These are phyloP conservation scores for Cataglyphis rosenhaueri DNA, from an alignment of 2,888 invertebrate species.

Conservation along the genomic window DNA sequence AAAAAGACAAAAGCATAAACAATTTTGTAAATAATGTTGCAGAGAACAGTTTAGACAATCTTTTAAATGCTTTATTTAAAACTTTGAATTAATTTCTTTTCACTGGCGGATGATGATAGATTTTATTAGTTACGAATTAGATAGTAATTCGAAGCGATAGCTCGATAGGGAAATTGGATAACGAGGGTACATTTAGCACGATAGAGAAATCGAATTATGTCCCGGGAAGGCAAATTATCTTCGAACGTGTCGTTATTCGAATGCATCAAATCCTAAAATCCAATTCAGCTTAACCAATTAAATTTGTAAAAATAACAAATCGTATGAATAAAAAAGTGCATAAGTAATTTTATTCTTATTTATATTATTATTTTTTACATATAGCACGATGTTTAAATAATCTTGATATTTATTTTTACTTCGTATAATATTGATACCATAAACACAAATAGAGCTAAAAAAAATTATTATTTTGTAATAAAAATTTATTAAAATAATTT, in stretches of 20 bases:
- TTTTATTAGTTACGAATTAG: conserved; percentile 33
- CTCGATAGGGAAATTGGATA: conserved; percentile 38
- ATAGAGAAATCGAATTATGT: conserved; percentile 56
- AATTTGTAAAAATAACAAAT: conserved; percentile 42
- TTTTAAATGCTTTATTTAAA: conserved; percentile 1
- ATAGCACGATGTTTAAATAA: too few species aligned
- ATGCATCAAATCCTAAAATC: conserved; percentile 50
- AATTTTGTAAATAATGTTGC: background rate
- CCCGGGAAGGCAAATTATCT: conserved; percentile 50
- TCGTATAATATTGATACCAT: too few species aligned
- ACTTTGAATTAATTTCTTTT: conserved; percentile 10
- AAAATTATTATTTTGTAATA: background rate
- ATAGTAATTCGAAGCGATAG: conserved; percentile 44
- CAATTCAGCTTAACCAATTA: conserved; percentile 26
- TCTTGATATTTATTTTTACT: too few species aligned
- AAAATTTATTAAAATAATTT: background rate
- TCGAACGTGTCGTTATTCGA: conserved; percentile 40
- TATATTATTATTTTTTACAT: too few species aligned
- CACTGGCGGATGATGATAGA: background rate
- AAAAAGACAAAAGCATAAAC: background rate
- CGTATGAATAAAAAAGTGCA: background rate
- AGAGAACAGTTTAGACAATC: background rate
- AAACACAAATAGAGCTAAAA: background rate
- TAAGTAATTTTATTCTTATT: background rate
- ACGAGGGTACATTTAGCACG: conserved; percentile 42